These are phyloP conservation scores for Tyto alba DNA, from an alignment of 2,113 vertebrate species.

Conservation along the genomic window DNA sequence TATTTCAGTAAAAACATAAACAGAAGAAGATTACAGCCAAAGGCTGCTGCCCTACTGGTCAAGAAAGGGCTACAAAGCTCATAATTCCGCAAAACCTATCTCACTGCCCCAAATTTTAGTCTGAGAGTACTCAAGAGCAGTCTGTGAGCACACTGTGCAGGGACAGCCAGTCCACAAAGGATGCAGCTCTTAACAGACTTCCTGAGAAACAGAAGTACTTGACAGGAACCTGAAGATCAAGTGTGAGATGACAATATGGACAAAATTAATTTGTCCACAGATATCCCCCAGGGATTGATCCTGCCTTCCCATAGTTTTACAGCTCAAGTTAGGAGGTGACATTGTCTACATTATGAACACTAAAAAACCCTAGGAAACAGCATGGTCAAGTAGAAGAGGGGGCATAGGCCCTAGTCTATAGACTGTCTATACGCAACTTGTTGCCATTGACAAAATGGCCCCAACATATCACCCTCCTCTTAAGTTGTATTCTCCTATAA, in stretches of 20 bases:
- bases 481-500: neutral
- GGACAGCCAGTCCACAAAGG: neutral
- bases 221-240: accelerated
- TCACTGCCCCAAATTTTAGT: neutral
- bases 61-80: neutral
- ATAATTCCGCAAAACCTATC: neutral
- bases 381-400: neutral
- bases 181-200: neutral
- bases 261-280: neutral
- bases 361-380: neutral
- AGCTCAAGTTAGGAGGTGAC: neutral
- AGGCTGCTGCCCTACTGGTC: neutral
- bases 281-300: neutral
- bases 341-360: neutral
- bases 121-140: neutral
- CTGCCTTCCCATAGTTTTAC: neutral
- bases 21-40: neutral
- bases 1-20: neutral
- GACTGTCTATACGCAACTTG: neutral
- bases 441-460: neutral
- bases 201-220: neutral
- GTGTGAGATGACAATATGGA: neutral
- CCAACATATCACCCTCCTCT: neutral
- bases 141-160: neutral
- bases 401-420: neutral